Percentiles rank a stretch among this genome's conserved stretches.
Conservation (phyloP, 2,888 invertebrate species). For the Pardosa pseudoannulata region DNA sequence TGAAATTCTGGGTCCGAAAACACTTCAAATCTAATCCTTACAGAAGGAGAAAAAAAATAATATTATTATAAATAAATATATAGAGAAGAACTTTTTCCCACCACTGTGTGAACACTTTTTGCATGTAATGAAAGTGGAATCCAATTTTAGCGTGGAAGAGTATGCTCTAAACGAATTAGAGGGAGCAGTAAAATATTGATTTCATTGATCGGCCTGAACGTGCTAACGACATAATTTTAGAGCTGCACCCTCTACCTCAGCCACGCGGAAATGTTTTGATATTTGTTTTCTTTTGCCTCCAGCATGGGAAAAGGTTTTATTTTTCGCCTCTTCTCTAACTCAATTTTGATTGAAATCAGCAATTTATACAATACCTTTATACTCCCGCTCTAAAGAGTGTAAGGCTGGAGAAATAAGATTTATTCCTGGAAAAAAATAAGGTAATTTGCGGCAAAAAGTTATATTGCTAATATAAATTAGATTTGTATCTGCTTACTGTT, state of each 20-base stretch:
- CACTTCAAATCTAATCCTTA: slow-evolving; percentile 44
- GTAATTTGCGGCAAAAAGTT: no score
- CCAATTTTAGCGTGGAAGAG: slow-evolving; percentile 54
- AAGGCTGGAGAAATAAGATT: no score
- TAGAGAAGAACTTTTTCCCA: neutral
- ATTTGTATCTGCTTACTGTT: no score
- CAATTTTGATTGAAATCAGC: neutral
- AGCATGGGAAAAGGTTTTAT: neutral
- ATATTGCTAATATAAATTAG: no score
- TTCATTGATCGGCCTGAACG: slow-evolving; percentile 46
- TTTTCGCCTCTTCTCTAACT: neutral
- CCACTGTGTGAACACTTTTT: neutral
- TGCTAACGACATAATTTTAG: slow-evolving; percentile 43
- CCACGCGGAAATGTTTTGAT: slow-evolving; percentile 26
- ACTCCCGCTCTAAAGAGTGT: no score
- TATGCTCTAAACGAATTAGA: slow-evolving; percentile 54
- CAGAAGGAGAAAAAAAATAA: slow-evolving; percentile 24
- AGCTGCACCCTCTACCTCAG: neutral
- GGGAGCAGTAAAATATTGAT: slow-evolving; percentile 48
- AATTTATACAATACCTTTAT: no score
- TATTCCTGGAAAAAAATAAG: no score
- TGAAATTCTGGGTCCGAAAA: slow-evolving; percentile 47
- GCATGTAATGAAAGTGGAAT: slow-evolving; percentile 32
- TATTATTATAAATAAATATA: slow-evolving; percentile 57
- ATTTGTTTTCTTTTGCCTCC: neutral